Base-by-base conservation (phyloP, 2,888 invertebrate species). In the Drosophila melanosoma region DNA sequence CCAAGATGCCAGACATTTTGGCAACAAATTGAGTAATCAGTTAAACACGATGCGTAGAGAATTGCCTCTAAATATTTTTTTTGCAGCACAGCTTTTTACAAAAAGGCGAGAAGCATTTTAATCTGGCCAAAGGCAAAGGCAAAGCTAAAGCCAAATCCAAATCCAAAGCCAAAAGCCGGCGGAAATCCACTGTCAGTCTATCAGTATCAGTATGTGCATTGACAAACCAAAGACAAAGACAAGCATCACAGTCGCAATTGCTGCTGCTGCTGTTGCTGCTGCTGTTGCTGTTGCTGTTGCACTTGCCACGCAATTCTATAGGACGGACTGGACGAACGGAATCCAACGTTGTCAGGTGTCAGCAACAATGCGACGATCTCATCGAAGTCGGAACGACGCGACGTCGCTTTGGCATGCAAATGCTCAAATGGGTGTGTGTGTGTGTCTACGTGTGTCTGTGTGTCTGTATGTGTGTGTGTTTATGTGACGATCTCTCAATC, bases 261-360 rank as follows among this genome's bases (percentile, higher is more conserved):
- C 57, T 45, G 58, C 48, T 15, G 54, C 32, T 26, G 74, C 20
- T 17, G 45, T 12, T 52, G 56, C 32, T 26, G 62, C 48, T 45
- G 63, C 52, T 59, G 56, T 33, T 26, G 62, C 48, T 45, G 63
- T 49, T 59, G 69, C 56, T 53, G 36, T 57, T 64, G 87, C 86
- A 89, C 87, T 89, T 81, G 87, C 90, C 90, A 86, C 84, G 83
- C 83, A 88, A 86, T 88, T 80, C 73, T 72, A 66, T 60, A 69
- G 69, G 61, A 73, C 36, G 38, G 49, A 62, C 42, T 40, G 63
- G 65, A 62, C 53, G 56, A 15, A 26, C 38, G 36, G 26, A 61
- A 42, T 52, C 38, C 51, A 57, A 60, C 73, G 87, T 86, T 87
- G 89, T 87, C 90, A 87, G 82, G 87, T 87, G 90, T 87, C 90